phyloP scores from a whole-genome alignment of 1,140 invertebrate species.

The Pseudoatta argentina region DNA sequence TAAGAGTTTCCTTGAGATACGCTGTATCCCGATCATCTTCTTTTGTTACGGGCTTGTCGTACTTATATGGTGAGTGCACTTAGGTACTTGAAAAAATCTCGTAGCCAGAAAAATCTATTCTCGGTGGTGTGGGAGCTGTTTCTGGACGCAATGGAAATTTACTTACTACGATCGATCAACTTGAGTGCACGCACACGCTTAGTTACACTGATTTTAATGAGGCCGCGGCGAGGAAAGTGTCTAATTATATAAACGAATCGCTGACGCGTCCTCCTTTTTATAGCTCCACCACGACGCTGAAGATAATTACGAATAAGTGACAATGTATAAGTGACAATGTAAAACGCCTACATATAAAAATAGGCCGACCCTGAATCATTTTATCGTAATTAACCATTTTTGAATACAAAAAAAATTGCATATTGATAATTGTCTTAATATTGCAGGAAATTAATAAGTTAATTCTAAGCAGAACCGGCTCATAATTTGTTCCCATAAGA shows the following conservation, averaged over 20 bases:
- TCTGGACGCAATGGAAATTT: conserved; percentile 54
- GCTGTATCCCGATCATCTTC: conserved; percentile 36
- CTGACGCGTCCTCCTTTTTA: conserved; percentile 46
- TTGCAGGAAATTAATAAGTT: not conserved
- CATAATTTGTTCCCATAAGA: too few relatives aligned
- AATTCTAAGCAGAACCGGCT: too few relatives aligned
- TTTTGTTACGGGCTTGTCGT: conserved; percentile 2
- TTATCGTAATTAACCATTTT: not conserved
- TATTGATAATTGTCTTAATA: not conserved
- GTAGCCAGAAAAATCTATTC: conserved; percentile 42
- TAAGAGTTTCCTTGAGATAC: not conserved
- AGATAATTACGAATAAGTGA: conserved; percentile 41
- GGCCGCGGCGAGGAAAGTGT: conserved; percentile 43
- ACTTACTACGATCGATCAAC: conserved; percentile 51
- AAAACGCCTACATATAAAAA: conserved; percentile 14
- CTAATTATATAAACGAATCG: conserved; percentile 61
- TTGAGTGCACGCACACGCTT: conserved; percentile 21
- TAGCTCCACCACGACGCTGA: not conserved
- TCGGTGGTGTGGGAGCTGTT: not conserved
- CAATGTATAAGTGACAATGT: conserved; percentile 2
- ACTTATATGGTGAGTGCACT: conserved; percentile 16
- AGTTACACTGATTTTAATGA: conserved; percentile 58
- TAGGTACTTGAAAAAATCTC: conserved; percentile 26
- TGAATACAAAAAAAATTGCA: not conserved
- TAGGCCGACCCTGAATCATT: not conserved